Evolutionary conservation across 2,888 invertebrate species (phyloP), one percentile per base, ranked within the genome.

Genomic region (Rosalia funebris): DNA sequence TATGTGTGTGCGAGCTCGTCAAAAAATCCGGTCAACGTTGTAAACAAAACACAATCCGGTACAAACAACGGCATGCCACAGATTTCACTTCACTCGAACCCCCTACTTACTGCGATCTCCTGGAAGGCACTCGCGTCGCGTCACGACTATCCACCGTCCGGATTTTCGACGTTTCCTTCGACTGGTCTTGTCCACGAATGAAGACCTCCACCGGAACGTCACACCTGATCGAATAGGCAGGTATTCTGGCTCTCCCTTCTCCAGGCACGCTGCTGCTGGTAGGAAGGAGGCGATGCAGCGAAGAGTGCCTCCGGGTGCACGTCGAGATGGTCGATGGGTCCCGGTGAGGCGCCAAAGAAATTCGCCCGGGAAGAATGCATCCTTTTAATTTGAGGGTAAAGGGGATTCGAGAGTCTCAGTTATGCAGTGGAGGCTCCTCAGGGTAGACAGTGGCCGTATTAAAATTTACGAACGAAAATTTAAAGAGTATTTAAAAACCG

Each of bases 191-290:
- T 25, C 46, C 48, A 47, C 42, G 45, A 50, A 60, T 50, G 55
- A 48, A 46, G 48, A 48, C 48, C 34, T 37, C 7, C 11, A n/a
- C 32, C 15, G 20, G 39, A 45, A 50, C 44, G 60, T 60, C 56
- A 56, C 56, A 60, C 60, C 60, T 56, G 60, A 60, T 60, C 60
- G 54, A 44, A 19, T 37, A 37, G 54, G 34, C 36, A 50, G 45
- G 57, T 58, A 45, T 52, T 44, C 32, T 32, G 45, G 17, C 50
- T 15, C 47, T n/a, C 37, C 17, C 25, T 36, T 9, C 11, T 16
- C 10, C 44, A 10, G 2, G 5, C 11, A 2, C 34, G 19, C 11
- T 39, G 15, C 19, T 12, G n/a, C 37, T 19, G 50, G 12, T n/a
- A n/a, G n/a, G n/a, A n/a, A 39, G 50, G 50, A 39, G 39, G 12